Evolutionary conservation across 2,113 vertebrate genomes (phyloP), one percentile per base, ranked within the genome.

Genomic region (Podiceps cristatus): DNA sequence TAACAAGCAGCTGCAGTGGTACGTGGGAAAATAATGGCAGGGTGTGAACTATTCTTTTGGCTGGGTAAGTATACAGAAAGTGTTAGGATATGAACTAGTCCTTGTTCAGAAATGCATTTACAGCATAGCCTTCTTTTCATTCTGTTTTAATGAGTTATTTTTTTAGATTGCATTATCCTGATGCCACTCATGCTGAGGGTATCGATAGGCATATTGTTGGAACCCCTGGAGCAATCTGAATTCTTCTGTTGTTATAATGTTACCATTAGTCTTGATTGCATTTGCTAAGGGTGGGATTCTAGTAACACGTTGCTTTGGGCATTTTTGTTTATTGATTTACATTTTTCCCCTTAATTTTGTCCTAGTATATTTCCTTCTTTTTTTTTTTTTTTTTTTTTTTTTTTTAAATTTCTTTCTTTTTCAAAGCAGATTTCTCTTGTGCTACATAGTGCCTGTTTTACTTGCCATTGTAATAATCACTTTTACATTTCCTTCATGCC

Each of bases 221-320:
- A 97, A 96, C 96, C 93, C 95, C 91, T 95, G 64, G 15, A 95
- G 94, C 84, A 86, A 33, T 97, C 81, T 88, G 50, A 96, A 88
- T 95, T 96, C 64, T 96, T 97, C 40, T 94, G 59, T 93, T 96
- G 47, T 93, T 59, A 96, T 96, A 97, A 98, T 95, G 75, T 91
- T 97, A 73, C 78, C 80, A 97, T 97, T 97, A 98, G 74, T 86
- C 90, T 97, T 97, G 93, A 98, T 97, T 97, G 90, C 86, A 96
- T 96, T 96, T 97, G 8, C 42, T 82, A 76, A 96, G 77, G 50
- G 31, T 93, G 67, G 72, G 56, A 95, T 94, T 97, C 72, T 89
- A 88, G 88, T 89, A 96, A 93, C 25, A 95, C 11, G 88, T 91
- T 96, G 79, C 89, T 97, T 85, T 89, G 86, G 97, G 86, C 71